Base-by-base conservation (phyloP, 1,140 invertebrate genomes). In the Panagrolaimus sp. region DNA sequence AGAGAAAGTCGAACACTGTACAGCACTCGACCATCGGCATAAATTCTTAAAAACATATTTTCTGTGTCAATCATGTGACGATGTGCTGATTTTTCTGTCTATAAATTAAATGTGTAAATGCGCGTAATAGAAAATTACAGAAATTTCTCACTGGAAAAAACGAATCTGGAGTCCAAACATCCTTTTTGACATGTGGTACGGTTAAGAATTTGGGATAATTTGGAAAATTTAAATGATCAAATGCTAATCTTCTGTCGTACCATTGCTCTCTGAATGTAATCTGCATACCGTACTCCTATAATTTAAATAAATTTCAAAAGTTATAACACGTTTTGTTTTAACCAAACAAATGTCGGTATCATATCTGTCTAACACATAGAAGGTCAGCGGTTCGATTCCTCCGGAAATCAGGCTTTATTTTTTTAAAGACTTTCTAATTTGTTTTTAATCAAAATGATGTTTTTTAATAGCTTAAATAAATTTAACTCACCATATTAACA, bases 241-340 rank as follows among this genome's bases (percentile, higher is more conserved):
- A 94, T 81, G 89, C 89, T 48, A 95, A 88, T 79, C 92, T 87
- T 83, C 93, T 91, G 84, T 95, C 92, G 83, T 91, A 86, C 92
- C 92, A 95, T 86, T 94, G 91, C 85, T 94, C 92, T 84, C 92
- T 88, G 86, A 95, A 94, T 74, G 92, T 94, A 83, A 94, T 86
- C 85, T 94, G 92, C 24, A 76, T 78, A n/a, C 65, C 43, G 47
- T 73, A 73, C 64, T 73, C 72, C 72, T 73, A 17, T 26, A 76
- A 63, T 14, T 46, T 46, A 12, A 9, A 28, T 17, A 71, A 69
- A 71, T 68, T 65, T 12, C 4, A 1, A 2, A 58, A 21, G 14
- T 4, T 38, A 4, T 38, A 38, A 4, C 32, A 38, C 32, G 2
- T 38, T 38, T 38, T 4, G 2, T 38, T 38, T 38, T 2, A 2